Base-by-base conservation (phyloP, 2,113 vertebrate genomes). In the Murina feae region DNA sequence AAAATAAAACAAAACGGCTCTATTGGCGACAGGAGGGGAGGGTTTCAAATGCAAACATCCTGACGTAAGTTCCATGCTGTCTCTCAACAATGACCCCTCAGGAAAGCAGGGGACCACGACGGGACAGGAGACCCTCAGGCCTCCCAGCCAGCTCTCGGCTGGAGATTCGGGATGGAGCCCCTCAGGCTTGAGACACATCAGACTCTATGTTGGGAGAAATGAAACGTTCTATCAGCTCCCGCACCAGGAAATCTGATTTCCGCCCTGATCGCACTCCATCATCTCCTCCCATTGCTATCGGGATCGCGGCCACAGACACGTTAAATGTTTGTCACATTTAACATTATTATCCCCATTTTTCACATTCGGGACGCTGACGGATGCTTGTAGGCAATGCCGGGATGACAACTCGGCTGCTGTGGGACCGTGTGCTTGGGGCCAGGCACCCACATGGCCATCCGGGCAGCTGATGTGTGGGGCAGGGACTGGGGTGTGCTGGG, bases 321-420 rank as follows among this genome's bases (percentile, higher is more conserved):
- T 25, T 86, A 72, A 72, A 44, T 0, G 1, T 30, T 23, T 94
- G 95, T 91, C 83, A 88, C 53, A 47, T 81, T 68, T 82, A 72
- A 88, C 94, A 91, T 72, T 35, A 88, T 66, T 55, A 32, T 65
- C 68, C 89, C 89, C 96, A 94, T 91, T 60, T 97, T 89, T 96
- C 83, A 93, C 60, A 12, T 9, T 37, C 20, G 4, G 49, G 65
- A 78, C 42, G 85, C 32, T 32, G 83, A 63, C 28, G 20, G 91
- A 74, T 32, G n/a, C 44, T 86, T 30, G 9, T 44, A 90, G 96
- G 66, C 96, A 84, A 87, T 0, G 13, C 0, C 1, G 44, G 44
- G 66, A 88, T 84, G 79, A 35, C 86, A 71, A 55, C 1, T 0
- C 17, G 9, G 74, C 53, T 6, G 0, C 32, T 35, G 16, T 0